These are phyloP conservation scores for Apodemus speciosus DNA, from an alignment of 2,113 vertebrate genomes.

Conservation along the genomic window DNA sequence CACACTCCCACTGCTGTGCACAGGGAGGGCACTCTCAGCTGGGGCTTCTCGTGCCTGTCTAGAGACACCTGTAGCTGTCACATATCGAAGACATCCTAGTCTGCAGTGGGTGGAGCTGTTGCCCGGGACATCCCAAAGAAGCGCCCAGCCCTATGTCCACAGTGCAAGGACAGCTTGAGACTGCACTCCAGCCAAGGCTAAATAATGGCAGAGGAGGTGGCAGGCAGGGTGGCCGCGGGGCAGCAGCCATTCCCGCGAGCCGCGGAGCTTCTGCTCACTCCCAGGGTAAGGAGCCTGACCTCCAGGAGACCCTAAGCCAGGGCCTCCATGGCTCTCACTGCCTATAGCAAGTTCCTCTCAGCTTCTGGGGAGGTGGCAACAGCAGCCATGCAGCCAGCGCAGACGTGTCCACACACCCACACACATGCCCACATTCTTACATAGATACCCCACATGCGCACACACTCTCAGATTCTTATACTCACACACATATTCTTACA, in stretches of 20 bases:
- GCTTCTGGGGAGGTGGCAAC: not conserved
- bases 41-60: not conserved
- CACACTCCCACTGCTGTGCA: not conserved
- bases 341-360: not conserved
- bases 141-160: too few species aligned
- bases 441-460: too few species aligned
- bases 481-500: not conserved
- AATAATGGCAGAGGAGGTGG: too few species aligned
- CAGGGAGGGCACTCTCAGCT: not conserved
- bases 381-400: not conserved
- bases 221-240: too few species aligned
- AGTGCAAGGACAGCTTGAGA: not conserved
- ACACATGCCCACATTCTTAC: not conserved
- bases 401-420: not conserved
- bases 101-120: rapidly evolving
- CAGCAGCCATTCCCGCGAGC: not conserved
- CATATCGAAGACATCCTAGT: not conserved
- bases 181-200: not conserved
- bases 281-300: not conserved
- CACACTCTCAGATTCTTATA: rapidly evolving
- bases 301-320: not conserved
- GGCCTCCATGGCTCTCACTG: not conserved
- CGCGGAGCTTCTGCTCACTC: rapidly evolving
- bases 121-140: rapidly evolving
- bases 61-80: not conserved